Evolutionary conservation across 2,113 vertebrate species (phyloP).

Genomic region (Corythaeola cristata): DNA sequence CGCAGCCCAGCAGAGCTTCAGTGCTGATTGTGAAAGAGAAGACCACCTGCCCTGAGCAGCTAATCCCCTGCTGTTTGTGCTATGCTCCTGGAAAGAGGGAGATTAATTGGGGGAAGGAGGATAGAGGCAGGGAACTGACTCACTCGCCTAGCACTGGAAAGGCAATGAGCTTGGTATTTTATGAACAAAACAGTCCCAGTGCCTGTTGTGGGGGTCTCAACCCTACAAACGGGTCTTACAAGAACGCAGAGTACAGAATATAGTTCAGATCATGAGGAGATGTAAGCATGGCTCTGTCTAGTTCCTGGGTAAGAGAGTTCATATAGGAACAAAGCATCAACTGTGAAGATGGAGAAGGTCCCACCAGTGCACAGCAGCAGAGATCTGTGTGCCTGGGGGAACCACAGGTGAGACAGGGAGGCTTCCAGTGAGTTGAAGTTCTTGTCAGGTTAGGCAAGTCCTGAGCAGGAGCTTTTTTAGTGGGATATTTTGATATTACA

Average conservation of each 20-base stretch:
- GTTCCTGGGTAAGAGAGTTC: not conserved
- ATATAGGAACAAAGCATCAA: not conserved
- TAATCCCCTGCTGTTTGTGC: not conserved
- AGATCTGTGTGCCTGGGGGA: not conserved
- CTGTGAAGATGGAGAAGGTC: not conserved
- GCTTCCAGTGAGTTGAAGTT: not conserved
- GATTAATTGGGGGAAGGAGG: fast-evolving
- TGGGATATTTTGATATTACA: not conserved
- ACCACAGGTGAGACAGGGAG: not conserved
- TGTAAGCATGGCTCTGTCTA: not conserved
- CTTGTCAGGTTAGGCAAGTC: not conserved
- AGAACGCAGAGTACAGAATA: not conserved
- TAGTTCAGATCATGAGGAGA: not conserved
- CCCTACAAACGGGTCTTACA: not conserved
- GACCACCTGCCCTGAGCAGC: not conserved
- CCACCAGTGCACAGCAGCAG: not conserved
- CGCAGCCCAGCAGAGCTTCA: not conserved
- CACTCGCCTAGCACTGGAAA: not conserved
- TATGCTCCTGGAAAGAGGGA: not conserved
- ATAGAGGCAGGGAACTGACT: not conserved
- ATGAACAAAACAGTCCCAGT: not conserved
- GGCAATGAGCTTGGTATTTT: not conserved
- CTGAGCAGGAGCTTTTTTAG: not conserved
- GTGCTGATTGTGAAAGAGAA: not conserved
- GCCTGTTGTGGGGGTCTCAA: not conserved